Evolutionary conservation across 2,113 vertebrate species (phyloP), one percentile per base, ranked within the genome.

Genomic region (Corythoichthys intestinalis): DNA sequence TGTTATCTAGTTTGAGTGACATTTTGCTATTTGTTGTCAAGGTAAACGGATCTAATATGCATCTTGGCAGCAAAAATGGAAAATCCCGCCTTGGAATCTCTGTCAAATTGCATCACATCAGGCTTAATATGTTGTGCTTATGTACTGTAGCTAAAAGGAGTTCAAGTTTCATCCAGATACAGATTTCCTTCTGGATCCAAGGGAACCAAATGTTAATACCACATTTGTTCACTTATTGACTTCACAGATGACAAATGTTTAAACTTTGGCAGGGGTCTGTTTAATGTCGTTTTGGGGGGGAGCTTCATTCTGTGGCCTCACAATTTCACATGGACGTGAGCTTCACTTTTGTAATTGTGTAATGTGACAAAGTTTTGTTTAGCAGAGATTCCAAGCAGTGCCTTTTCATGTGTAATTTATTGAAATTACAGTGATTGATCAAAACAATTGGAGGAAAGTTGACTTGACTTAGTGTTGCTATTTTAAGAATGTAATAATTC

Each of bases 201-300:
- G 59, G 41, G 41, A 63, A 47, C 61, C 44, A 47, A 63, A 63
- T 63, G 61, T 34, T 46, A 63, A 63, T 46, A 62, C 15, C 59
- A 61, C 59, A 20, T 62, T 61, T 62, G 39, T 41, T 20, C 61
- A 47, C 61, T 46, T 44, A 34, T 41, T 63, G 41, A 63, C n/a
- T 63, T 63, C 41, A 47, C 60, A 28, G 60, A 63, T 63, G n/a
- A 13, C 41, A 63, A 63, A 63, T 63, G 60, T 63, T 46, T 63
- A 3, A 63, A 63, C 61, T 28, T 47, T 47, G 20, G 20, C 60
- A 28, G 17, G 20, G 11, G 20, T 63, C 20, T 46, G 10, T 63
- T 47, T 46, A 35, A 57, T 57, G 11, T 47, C 28, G 7, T 47
- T 47, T 34, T n/a, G 44, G 4, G 1, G 11, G 20, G 41, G 41